Conservation (phyloP, 2,113 vertebrate species). For the Ictalurus punctatus region DNA sequence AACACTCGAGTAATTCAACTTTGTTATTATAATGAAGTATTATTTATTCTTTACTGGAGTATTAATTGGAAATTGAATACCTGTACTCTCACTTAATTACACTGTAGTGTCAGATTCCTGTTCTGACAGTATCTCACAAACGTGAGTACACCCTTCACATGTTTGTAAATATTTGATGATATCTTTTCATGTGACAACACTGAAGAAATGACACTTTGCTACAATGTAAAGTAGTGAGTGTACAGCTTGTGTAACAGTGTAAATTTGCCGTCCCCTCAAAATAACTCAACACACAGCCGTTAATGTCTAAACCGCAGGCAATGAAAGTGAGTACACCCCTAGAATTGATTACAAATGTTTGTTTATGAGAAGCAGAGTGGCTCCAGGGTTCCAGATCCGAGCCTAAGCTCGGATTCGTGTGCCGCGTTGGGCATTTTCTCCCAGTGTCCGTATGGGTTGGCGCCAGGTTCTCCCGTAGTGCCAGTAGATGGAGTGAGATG, state of each 20-base stretch:
- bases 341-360: not conserved
- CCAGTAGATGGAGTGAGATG: not conserved
- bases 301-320: too few species aligned
- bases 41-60: not conserved
- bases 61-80: not conserved
- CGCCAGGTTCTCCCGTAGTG: not conserved
- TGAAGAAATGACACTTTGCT: too few species aligned
- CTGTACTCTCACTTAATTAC: not conserved
- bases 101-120: not conserved
- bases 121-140: too few species aligned
- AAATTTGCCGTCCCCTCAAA: too few species aligned
- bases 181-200: too few species aligned
- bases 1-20: not conserved
- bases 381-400: not conserved
- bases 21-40: not conserved
- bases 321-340: too few species aligned
- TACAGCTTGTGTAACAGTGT: too few species aligned
- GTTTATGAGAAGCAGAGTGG: not conserved
- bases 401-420: not conserved
- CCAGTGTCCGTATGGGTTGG: not conserved
- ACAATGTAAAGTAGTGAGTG: too few species aligned
- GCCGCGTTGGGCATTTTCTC: too few species aligned
- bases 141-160: too few species aligned
- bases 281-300: too few species aligned
- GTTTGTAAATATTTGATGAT: too few species aligned